These are phyloP conservation scores for Dynastes hyllus DNA, from an alignment of 2,888 invertebrate genomes.

Conservation along the genomic window DNA sequence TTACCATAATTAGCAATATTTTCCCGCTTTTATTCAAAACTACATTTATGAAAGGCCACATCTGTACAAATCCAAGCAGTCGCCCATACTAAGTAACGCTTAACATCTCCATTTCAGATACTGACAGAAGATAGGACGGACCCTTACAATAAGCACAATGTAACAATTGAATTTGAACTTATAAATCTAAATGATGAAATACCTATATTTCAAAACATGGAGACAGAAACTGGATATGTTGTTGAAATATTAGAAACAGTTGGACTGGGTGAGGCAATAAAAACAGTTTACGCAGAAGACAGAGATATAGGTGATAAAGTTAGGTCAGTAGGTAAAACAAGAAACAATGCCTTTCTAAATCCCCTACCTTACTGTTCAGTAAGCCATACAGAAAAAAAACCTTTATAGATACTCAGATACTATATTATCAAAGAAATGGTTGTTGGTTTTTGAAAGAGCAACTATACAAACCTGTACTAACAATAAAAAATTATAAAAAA, in stretches of 20 bases:
- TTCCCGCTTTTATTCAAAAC: too few relatives aligned
- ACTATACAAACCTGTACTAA: too few relatives aligned
- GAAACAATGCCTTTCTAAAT: not conserved
- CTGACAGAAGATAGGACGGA: not conserved
- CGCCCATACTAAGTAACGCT: not conserved
- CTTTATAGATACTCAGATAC: too few relatives aligned
- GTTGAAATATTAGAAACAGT: constrained; percentile 75
- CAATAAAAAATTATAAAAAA: too few relatives aligned
- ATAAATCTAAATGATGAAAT: constrained; percentile 82
- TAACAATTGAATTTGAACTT: constrained; percentile 71
- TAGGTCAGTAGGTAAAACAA: constrained; percentile 70
- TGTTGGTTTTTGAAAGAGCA: too few relatives aligned
- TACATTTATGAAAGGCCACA: too few relatives aligned
- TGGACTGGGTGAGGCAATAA: constrained; percentile 71
- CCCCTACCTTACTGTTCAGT: too few relatives aligned
- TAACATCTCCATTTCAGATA: constrained; percentile 14
- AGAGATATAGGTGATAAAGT: constrained; percentile 77
- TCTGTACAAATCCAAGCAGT: too few relatives aligned
- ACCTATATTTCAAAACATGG: constrained; percentile 75
- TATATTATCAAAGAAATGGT: too few relatives aligned
- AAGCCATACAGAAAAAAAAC: too few relatives aligned
- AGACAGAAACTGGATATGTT: constrained; percentile 64
- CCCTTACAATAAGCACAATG: constrained; percentile 54
- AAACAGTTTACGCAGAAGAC: constrained; percentile 75
- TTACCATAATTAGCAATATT: too few relatives aligned